A percentile compares a stretch with the other conserved stretches of the same genome.
Evolutionary conservation across 2,888 invertebrate genomes (phyloP).

Genomic region (Argyresthia albistria): DNA sequence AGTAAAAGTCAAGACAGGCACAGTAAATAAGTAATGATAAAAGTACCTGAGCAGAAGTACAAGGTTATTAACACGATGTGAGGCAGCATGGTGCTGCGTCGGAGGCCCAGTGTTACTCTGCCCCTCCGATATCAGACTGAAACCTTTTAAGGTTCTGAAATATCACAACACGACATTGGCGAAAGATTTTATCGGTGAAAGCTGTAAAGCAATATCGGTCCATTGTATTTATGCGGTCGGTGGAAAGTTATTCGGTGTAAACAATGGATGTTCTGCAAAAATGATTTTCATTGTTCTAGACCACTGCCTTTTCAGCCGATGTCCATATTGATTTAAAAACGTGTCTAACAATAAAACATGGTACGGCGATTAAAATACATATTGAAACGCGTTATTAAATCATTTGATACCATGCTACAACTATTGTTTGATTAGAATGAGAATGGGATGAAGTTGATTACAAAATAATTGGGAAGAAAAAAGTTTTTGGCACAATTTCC

Average conservation of each 20-base stretch:
- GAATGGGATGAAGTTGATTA: no score
- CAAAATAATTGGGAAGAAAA: no score
- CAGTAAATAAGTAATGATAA: no score
- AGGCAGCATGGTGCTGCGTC: background rate
- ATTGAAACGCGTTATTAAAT: background rate
- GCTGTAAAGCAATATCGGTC: constrained; percentile 42
- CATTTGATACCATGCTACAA: no score
- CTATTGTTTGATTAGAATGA: no score
- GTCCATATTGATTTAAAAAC: no score
- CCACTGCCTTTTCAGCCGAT: background rate
- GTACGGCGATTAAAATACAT: no score
- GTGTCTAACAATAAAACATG: no score
- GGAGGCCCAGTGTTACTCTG: no score
- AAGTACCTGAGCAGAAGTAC: background rate
- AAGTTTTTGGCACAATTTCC: no score
- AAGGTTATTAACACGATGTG: background rate
- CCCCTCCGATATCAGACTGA: background rate
- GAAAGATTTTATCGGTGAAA: constrained; percentile 30
- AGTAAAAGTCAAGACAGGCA: no score
- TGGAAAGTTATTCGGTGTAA: constrained; percentile 47
- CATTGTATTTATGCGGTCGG: constrained; percentile 43
- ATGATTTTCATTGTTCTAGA: constrained; percentile 39
- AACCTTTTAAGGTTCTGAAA: constrained; percentile 10
- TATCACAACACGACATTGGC: constrained; percentile 14
- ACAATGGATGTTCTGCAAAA: constrained; percentile 49